A percentile compares a stretch with the other conserved stretches of the same genome.
These are phyloP conservation scores for Pituophis catenifer DNA, from an alignment of 2,113 vertebrate genomes.

Conservation along the genomic window DNA sequence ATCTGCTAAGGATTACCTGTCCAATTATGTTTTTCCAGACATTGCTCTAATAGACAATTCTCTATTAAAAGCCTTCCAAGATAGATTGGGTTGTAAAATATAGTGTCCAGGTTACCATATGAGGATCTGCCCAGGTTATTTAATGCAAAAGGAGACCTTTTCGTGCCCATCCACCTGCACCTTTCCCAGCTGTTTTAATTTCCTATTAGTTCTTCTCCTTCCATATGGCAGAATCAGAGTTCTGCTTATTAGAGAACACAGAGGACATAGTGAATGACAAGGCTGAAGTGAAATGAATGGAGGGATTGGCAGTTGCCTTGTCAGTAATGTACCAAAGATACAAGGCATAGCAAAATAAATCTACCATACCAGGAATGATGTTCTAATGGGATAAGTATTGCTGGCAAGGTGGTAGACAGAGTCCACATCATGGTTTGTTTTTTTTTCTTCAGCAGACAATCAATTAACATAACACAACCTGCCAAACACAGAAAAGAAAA, in stretches of 20 bases:
- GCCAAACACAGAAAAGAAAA: background rate
- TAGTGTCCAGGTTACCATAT: background rate
- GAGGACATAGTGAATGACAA: background rate
- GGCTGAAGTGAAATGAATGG: background rate
- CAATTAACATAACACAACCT: background rate
- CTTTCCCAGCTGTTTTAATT: background rate
- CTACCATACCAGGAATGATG: background rate
- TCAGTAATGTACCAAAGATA: background rate
- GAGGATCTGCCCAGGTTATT: background rate
- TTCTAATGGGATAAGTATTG: background rate
- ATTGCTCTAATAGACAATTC: background rate
- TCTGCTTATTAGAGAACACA: background rate
- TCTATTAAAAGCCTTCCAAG: background rate
- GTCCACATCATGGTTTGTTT: background rate
- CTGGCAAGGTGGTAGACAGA: background rate
- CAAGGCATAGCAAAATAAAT: background rate
- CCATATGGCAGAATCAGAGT: background rate
- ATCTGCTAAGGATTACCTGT: too few species aligned
- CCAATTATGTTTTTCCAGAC: background rate
- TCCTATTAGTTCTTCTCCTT: background rate
- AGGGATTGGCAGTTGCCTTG: background rate
- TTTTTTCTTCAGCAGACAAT: background rate
- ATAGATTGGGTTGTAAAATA: background rate
- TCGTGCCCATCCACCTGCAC: background rate
- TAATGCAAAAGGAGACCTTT: background rate